Percentiles rank a stretch among this genome's conserved stretches.
Conservation (phyloP, 2,797 vertebrate species). For the Galagoides demidoff region DNA sequence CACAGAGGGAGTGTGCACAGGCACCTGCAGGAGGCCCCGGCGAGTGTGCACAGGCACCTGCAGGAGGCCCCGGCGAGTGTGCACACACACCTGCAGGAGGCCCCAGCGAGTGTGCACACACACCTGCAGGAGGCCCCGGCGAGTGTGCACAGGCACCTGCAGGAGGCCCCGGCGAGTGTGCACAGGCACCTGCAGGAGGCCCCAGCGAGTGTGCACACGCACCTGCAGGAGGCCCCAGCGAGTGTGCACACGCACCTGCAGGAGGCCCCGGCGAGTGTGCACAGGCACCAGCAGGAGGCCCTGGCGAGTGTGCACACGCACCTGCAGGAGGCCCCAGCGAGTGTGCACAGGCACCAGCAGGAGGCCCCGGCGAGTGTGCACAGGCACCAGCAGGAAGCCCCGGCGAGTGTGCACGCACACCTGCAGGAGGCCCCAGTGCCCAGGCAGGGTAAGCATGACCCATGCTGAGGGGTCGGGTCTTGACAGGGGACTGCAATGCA, state of each 20-base stretch:
- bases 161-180: too few relatives aligned
- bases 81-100: not conserved
- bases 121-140: too few relatives aligned
- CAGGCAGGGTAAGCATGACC: fast-evolving
- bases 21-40: too few relatives aligned
- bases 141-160: fast-evolving
- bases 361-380: too few relatives aligned
- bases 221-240: too few relatives aligned
- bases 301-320: fast-evolving
- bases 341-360: not conserved
- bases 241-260: fast-evolving
- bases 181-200: not conserved
- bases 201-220: not conserved
- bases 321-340: too few relatives aligned
- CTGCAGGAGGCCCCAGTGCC: too few relatives aligned
- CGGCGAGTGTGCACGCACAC: not conserved
- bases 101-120: not conserved
- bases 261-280: too few relatives aligned
- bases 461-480: not conserved
- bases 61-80: too few relatives aligned
- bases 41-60: fast-evolving
- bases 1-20: fast-evolving
- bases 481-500: not conserved
- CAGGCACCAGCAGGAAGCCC: not conserved
- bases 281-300: not conserved